phyloP scores from a whole-genome alignment of 30 jellyfish, hydroid and myxozoan genomes.

The Aurelia coerulea region DNA sequence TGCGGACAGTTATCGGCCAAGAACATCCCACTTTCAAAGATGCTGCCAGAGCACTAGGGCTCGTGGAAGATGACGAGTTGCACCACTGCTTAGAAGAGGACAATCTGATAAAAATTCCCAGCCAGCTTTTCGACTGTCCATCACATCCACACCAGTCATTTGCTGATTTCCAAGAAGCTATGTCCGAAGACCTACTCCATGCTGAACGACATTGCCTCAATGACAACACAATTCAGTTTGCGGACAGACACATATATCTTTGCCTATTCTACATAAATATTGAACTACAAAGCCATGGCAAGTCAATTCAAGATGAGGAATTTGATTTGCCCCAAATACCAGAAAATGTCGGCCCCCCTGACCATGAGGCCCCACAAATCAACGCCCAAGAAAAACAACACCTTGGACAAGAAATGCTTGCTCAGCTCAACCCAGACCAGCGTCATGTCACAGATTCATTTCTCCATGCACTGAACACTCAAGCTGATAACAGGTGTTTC shows the following conservation, averaged over 20 bases:
- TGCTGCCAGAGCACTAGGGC: slow-evolving; percentile 55
- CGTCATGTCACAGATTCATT: too few species aligned
- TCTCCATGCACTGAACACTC: too few species aligned
- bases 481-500: too few species aligned
- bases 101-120: slow-evolving; percentile 7
- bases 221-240: neutral
- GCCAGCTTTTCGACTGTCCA: slow-evolving; percentile 13
- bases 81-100: slow-evolving; percentile 21
- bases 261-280: slow-evolving; percentile 19
- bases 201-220: neutral
- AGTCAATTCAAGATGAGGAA: too few species aligned
- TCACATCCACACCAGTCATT: slow-evolving; percentile 3
- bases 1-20: slow-evolving; percentile 43
- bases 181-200: slow-evolving; percentile 4
- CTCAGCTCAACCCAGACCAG: slow-evolving; percentile 6
- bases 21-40: slow-evolving; percentile 48
- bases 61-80: slow-evolving; percentile 22
- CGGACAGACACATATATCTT: slow-evolving; percentile 14
- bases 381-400: slow-evolving; percentile 22
- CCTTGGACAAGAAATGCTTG: slow-evolving; percentile 37
- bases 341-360: slow-evolving; percentile 21
- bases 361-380: neutral
- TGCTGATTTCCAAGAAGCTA: slow-evolving; percentile 21
- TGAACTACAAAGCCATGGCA: too few species aligned
- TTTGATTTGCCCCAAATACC: too few species aligned